A percentile compares a stretch with the other conserved stretches of the same genome.
phyloP scores from a whole-genome alignment of 2,888 invertebrate species.

The Drosophila anomelani region DNA sequence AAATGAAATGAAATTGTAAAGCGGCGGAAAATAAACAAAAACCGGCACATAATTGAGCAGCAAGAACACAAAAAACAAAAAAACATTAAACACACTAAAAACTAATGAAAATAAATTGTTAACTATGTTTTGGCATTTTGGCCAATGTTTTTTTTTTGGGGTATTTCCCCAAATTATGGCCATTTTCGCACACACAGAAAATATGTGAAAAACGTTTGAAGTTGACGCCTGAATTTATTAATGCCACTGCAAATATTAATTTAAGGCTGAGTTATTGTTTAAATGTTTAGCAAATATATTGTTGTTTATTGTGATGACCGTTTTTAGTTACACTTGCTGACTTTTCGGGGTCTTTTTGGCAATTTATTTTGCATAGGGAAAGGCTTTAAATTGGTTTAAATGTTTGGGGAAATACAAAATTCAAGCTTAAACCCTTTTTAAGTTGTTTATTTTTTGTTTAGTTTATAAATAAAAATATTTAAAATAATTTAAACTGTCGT shows the following conservation, averaged over 20 bases:
- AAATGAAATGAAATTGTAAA: constrained; percentile 19
- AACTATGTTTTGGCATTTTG: constrained; percentile 32
- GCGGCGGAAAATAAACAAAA: constrained; percentile 21
- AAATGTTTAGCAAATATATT: constrained; percentile 8
- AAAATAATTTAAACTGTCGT: neutral
- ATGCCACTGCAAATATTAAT: constrained; percentile 18
- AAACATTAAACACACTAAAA: constrained; percentile 18
- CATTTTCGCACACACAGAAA: constrained; percentile 8
- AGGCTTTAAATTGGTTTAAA: neutral
- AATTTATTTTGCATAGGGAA: neutral
- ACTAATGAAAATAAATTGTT: constrained; percentile 39
- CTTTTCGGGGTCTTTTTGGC: neutral
- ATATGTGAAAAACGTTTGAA: constrained; percentile 15
- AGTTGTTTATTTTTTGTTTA: neutral
- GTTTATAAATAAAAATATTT: neutral
- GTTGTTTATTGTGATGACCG: neutral
- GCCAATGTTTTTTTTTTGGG: constrained; percentile 26
- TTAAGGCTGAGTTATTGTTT: constrained; percentile 12
- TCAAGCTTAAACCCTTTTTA: too few species aligned
- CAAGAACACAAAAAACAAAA: constrained; percentile 4
- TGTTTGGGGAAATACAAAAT: too few species aligned
- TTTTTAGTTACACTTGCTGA: neutral
- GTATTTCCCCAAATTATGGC: constrained; percentile 4
- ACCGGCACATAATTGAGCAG: constrained; percentile 14
- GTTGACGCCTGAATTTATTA: constrained; percentile 14